Percentiles rank a stretch among this genome's conserved stretches.
phyloP scores from a whole-genome alignment of 2,888 invertebrate genomes.

The Disparrhopalites patrizii region DNA sequence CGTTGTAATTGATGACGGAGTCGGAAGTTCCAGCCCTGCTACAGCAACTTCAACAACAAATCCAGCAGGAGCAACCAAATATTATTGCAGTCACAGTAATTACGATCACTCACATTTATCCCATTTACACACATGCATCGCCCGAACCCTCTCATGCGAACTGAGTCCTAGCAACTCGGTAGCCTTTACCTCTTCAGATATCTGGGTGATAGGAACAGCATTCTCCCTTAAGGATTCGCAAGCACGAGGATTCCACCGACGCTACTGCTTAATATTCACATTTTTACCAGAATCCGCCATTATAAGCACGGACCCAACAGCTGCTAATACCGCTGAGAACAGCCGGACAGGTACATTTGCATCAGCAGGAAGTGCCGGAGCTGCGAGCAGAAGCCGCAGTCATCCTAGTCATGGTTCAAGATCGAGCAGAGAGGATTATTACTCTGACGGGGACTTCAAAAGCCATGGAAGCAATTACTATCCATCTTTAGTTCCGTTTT shows the following conservation, averaged over 20 bases:
- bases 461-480: constrained; percentile 32
- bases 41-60: constrained; percentile 27
- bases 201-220: constrained; percentile 48
- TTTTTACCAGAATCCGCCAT: constrained; percentile 46
- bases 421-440: constrained; percentile 38
- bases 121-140: constrained; percentile 48
- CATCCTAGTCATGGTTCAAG: not conserved
- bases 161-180: constrained; percentile 48
- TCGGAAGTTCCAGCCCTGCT: constrained; percentile 19
- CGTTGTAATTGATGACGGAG: constrained; percentile 26
- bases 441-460: constrained; percentile 47
- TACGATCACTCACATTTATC: constrained; percentile 48
- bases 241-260: constrained; percentile 43
- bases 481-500: constrained; percentile 47
- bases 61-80: constrained; percentile 42
- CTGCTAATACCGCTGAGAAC: not conserved
- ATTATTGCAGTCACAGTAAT: constrained; percentile 46
- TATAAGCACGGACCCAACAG: constrained; percentile 3
- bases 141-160: constrained; percentile 47
- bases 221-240: constrained; percentile 47
- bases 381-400: not conserved
- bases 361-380: not conserved
- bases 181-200: constrained; percentile 47
- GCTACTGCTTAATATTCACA: constrained; percentile 47
- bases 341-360: not conserved